Evolutionary conservation across 2,888 invertebrate genomes (phyloP).

Genomic region (Fragum sueziense): DNA sequence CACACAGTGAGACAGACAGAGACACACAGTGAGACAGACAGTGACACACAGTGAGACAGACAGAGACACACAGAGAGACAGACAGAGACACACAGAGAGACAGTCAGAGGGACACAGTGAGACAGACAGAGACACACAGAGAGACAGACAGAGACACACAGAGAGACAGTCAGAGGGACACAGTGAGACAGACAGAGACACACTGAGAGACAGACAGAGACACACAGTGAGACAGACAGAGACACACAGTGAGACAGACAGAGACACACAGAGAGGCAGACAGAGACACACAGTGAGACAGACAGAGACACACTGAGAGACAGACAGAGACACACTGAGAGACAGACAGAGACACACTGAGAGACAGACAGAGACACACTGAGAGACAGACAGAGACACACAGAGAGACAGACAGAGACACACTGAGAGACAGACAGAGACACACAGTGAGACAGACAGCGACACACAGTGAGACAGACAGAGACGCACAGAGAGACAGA

Average conservation of each 20-base stretch:
- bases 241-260: not conserved
- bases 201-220: too few relatives aligned
- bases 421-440: not conserved
- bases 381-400: slow-evolving; percentile 1
- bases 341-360: not conserved
- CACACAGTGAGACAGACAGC: not conserved
- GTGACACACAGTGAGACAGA: not conserved
- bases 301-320: slow-evolving; percentile 6
- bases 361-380: slow-evolving; percentile 10
- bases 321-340: not conserved
- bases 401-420: slow-evolving; percentile 8
- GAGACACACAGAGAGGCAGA: not conserved
- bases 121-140: too few relatives aligned
- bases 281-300: too few relatives aligned
- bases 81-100: not conserved
- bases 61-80: not conserved
- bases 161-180: too few relatives aligned
- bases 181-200: too few relatives aligned
- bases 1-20: not conserved
- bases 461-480: not conserved
- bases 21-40: not conserved
- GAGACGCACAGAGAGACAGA: not conserved
- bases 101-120: too few relatives aligned
- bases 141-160: too few relatives aligned
- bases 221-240: not conserved